These are phyloP conservation scores for Myotis davidii DNA, from an alignment of 2,113 vertebrate species.

Conservation along the genomic window DNA sequence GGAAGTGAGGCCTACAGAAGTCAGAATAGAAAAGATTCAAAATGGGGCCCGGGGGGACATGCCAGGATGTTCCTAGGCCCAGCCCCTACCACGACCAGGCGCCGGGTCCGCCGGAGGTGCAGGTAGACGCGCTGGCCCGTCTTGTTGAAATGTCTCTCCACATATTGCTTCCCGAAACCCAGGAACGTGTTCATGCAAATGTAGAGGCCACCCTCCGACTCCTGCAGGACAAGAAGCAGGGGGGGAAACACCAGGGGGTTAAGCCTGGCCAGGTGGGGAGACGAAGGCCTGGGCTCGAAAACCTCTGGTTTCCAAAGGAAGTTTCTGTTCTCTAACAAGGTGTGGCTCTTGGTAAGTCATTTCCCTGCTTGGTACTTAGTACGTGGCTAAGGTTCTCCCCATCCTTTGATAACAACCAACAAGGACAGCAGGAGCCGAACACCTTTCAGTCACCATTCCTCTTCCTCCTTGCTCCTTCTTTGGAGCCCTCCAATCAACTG, in stretches of 20 bases:
- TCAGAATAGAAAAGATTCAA: not conserved
- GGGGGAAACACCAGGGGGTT: not conserved
- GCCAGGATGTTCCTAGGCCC: not conserved
- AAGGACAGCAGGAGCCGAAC: not conserved
- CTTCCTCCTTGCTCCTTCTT: not conserved
- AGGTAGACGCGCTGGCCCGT: constrained; percentile 95
- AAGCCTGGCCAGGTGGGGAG: not conserved
- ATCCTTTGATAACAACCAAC: not conserved
- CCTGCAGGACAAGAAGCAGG: constrained; percentile 83
- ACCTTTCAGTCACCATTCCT: not conserved
- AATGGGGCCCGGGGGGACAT: rapidly evolving
- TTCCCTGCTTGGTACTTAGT: not conserved
- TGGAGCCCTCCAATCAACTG: not conserved
- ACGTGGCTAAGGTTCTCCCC: not conserved
- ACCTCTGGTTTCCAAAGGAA: not conserved
- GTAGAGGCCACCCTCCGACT: constrained; percentile 96
- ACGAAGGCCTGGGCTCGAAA: not conserved
- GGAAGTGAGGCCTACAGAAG: not conserved
- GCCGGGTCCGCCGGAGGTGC: constrained; percentile 94
- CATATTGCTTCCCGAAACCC: constrained; percentile 95
- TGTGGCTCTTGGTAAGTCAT: not conserved
- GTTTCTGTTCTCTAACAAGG: not conserved
- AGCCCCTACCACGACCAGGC: constrained; percentile 84
- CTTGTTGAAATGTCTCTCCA: constrained; percentile 93
- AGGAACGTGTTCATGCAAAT: constrained; percentile 99